A percentile compares a stretch with the other conserved stretches of the same genome.
phyloP scores from a whole-genome alignment of 1,140 invertebrate species.

The Bombus impatiens region DNA sequence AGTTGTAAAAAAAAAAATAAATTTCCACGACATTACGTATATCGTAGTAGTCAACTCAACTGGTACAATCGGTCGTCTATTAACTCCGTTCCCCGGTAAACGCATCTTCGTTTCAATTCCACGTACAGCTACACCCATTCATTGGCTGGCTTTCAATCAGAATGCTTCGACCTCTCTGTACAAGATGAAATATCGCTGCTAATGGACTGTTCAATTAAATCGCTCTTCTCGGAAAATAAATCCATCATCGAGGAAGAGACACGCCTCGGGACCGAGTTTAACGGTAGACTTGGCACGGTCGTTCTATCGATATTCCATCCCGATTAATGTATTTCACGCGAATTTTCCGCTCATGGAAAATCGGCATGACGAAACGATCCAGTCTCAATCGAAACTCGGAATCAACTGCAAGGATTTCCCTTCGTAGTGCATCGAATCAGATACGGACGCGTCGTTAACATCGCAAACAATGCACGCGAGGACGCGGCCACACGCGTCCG shows the following conservation, averaged over 20 bases:
- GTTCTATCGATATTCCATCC: no score
- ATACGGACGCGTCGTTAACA: constrained; percentile 34
- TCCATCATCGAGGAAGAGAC: neutral
- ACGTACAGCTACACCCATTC: constrained; percentile 22
- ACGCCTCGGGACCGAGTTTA: neutral
- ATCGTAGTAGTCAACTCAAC: neutral
- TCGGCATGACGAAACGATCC: neutral
- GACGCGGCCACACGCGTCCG: constrained; percentile 38
- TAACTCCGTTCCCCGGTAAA: neutral
- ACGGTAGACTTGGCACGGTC: neutral
- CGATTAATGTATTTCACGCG: neutral
- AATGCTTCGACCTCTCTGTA: neutral
- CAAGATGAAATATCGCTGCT: constrained; percentile 18
- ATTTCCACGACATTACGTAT: neutral
- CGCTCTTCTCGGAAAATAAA: constrained; percentile 24
- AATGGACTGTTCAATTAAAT: constrained; percentile 36
- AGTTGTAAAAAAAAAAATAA: neutral
- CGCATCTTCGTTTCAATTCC: constrained; percentile 13
- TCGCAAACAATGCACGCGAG: constrained; percentile 32
- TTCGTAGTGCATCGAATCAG: constrained; percentile 13
- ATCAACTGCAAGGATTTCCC: constrained; percentile 4
- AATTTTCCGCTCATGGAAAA: neutral
- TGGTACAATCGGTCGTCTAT: constrained; percentile 10
- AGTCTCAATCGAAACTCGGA: neutral
- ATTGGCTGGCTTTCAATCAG: constrained; percentile 34